Base-by-base conservation (phyloP, 2,797 vertebrate genomes). In the Parotocinclus haroldoi region DNA sequence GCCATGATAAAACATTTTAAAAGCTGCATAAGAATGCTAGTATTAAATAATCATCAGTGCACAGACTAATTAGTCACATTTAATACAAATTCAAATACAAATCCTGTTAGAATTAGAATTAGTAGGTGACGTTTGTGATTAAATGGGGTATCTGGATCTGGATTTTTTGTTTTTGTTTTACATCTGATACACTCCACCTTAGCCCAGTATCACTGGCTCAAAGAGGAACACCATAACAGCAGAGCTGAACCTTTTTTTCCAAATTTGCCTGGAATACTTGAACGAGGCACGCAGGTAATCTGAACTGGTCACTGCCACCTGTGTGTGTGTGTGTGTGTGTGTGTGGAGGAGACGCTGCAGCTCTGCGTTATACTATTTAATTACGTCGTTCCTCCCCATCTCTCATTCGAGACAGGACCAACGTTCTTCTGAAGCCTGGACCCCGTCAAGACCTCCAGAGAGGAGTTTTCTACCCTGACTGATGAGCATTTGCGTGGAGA, bases 191-290 rank as follows among this genome's bases (percentile, higher is more conserved):
- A 57, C 55, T 14, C 4, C 9, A 11, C 17, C 54, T 17, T 7
- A 7, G 11, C 36, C 14, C 52, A 13, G 27, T 13, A 58, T 1
- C 16, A 7, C 39, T 3, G 50, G 27, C 27, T 27, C 27, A 27
- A 27, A 27, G 27, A 27, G 27, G 27, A 27, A 9, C n/a, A n/a
- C n/a, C n/a, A n/a, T n/a, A n/a, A n/a, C n/a, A 10, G 11, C 10
- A 16, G 54, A 37, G 2, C 6, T 7, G 5, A 14, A 16, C 13
- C 40, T 14, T n/a, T 55, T 39, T 12, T 18, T 13, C 12, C 12
- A 39, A n/a, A 58, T 68, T 51, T 38, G 73, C 69, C 76, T 77
- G 76, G 69, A 73, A 84, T 88, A 89, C 89, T 88, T 88, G 89
- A 89, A 89, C 40, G 69, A 70, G 45, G 74, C 48, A 1, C 9